These are phyloP conservation scores for Sebastes nivosus DNA, from an alignment of 2,797 vertebrate genomes.

Conservation along the genomic window DNA sequence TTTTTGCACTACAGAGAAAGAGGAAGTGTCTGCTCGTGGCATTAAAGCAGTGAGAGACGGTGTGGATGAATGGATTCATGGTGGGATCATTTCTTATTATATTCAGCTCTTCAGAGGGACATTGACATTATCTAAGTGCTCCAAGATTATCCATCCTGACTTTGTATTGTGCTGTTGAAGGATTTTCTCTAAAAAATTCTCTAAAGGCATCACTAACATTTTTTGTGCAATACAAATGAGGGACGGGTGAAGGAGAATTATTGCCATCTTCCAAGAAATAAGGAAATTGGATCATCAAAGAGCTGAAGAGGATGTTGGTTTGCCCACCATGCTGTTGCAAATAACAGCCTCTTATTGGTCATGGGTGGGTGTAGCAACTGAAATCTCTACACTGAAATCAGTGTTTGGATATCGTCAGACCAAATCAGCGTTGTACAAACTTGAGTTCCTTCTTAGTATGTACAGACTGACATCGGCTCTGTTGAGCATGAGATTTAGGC, in stretches of 20 bases:
- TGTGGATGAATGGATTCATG: not conserved
- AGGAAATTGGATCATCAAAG: conserved; percentile 40
- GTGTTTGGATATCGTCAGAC: conserved; percentile 9
- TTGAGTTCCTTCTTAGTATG: not conserved
- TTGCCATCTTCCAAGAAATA: conserved; percentile 33
- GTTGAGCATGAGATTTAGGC: not conserved
- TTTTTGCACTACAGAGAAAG: conserved; percentile 61
- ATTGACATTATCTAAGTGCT: not conserved
- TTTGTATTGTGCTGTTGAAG: not conserved
- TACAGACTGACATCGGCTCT: not conserved
- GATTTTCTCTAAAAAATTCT: not conserved
- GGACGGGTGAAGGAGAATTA: not conserved
- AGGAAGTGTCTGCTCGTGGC: conserved; percentile 4
- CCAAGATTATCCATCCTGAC: not conserved
- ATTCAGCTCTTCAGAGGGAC: not conserved
- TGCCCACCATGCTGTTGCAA: conserved; percentile 58
- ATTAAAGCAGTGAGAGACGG: not conserved
- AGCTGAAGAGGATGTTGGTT: conserved; percentile 73
- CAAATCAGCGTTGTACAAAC: not conserved
- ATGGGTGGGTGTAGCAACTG: conserved; percentile 37
- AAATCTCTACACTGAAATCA: conserved; percentile 56
- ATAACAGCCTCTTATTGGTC: conserved; percentile 65
- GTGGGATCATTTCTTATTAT: conserved; percentile 21
- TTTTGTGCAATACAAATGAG: not conserved
- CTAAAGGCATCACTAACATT: not conserved